Evolutionary conservation across 2,113 vertebrate species (phyloP).

Genomic region (Chloropsis cyanopogon): DNA sequence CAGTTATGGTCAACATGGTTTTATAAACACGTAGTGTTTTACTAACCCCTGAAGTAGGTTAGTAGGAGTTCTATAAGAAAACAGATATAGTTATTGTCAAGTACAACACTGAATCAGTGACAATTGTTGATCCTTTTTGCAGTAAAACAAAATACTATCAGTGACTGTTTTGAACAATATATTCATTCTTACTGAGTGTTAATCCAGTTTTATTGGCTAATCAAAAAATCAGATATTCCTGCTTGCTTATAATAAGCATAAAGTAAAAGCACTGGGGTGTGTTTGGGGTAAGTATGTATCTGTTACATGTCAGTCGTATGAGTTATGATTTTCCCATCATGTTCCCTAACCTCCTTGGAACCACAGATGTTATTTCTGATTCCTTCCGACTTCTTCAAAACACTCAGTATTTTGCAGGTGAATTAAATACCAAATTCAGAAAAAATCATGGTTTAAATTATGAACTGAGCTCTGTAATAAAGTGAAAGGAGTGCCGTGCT

Average conservation of each 20-base stretch:
- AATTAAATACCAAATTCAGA: not conserved
- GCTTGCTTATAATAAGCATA: not conserved
- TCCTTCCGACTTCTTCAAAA: not conserved
- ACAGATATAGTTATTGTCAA: not conserved
- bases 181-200: not conserved
- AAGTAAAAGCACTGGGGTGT: not conserved
- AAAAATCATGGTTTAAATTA: not conserved
- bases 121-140: not conserved
- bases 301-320: not conserved
- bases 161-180: not conserved
- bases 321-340: not conserved
- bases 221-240: not conserved
- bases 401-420: not conserved
- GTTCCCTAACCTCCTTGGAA: not conserved
- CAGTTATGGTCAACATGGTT: not conserved
- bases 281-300: not conserved
- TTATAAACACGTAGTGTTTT: not conserved
- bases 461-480: not conserved
- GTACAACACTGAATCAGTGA: not conserved
- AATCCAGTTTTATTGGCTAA: not conserved
- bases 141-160: not conserved
- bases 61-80: not conserved
- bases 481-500: not conserved
- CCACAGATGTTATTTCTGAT: not conserved
- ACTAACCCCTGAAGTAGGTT: not conserved